Conservation (phyloP, 1,140 invertebrate genomes). For the Brachionus sp. region DNA sequence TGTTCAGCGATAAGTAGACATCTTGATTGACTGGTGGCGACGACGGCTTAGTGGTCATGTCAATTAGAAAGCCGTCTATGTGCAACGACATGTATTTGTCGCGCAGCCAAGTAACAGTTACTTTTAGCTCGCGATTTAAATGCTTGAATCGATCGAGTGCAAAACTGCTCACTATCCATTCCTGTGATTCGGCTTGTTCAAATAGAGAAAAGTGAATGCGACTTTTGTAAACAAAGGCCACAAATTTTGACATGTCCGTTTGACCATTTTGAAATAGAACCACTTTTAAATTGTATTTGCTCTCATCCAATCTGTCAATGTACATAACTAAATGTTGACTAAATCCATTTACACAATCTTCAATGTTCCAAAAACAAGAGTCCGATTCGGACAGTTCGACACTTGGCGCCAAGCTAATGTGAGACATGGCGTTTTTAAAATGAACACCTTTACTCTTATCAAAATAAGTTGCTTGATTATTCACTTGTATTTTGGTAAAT, state of each 20-base stretch:
- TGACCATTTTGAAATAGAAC: conserved; percentile 20
- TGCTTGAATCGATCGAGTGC: background rate
- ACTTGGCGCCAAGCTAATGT: background rate
- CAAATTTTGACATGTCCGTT: conserved; percentile 24
- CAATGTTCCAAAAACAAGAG: conserved; percentile 33
- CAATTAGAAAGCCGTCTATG: conserved; percentile 7
- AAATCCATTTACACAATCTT: conserved; percentile 31
- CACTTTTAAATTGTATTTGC: conserved; percentile 4
- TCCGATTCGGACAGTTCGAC: background rate
- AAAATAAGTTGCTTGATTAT: conserved; percentile 1
- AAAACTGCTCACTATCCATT: conserved; percentile 44
- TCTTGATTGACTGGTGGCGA: conserved; percentile 43
- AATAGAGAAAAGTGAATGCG: conserved; percentile 5
- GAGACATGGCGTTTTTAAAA: background rate
- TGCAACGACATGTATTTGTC: conserved; percentile 30
- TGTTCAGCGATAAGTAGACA: background rate
- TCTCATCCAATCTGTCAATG: background rate
- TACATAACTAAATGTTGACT: conserved; percentile 20
- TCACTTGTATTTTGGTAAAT: conserved; percentile 33
- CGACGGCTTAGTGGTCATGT: conserved; percentile 33
- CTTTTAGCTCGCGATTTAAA: background rate
- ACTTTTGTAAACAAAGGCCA: conserved; percentile 24
- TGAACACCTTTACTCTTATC: background rate
- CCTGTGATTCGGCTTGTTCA: background rate
- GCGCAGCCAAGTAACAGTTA: background rate